These are phyloP conservation scores for Motacilla alba DNA, from an alignment of 2,113 vertebrate genomes.

Conservation along the genomic window DNA sequence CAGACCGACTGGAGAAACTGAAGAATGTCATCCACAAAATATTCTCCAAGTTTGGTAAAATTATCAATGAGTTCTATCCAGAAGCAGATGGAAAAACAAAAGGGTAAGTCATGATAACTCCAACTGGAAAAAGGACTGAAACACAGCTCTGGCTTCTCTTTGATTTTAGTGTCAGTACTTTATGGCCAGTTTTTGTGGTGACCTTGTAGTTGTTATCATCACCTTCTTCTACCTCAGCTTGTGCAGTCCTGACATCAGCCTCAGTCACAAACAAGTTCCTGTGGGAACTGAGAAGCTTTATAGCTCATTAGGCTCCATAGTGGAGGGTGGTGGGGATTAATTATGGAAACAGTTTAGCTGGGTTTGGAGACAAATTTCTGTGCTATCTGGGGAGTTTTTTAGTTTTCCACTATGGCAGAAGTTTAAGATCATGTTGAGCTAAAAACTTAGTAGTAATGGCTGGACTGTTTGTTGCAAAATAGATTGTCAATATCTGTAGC, in stretches of 20 bases:
- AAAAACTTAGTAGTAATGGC: background rate
- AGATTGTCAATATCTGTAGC: background rate
- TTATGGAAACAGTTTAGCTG: background rate
- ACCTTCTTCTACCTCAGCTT: background rate
- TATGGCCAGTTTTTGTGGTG: background rate
- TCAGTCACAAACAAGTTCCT: background rate
- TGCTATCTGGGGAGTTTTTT: background rate
- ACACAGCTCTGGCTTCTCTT: background rate
- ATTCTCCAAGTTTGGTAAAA: constrained; percentile 98
- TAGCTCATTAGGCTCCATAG: background rate
- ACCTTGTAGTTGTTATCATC: background rate
- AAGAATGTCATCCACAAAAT: constrained; percentile 98
- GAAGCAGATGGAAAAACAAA: constrained; percentile 91
- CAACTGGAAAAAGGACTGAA: background rate
- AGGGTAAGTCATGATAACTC: constrained; percentile 75
- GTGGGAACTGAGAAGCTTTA: background rate
- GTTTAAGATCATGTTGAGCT: background rate
- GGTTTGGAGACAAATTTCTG: background rate
- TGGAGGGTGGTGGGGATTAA: background rate
- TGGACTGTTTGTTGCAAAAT: background rate
- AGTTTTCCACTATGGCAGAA: background rate
- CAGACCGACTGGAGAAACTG: constrained; percentile 91
- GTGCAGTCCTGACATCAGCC: background rate
- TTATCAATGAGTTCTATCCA: constrained; percentile 95
- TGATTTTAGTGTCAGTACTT: background rate